phyloP scores from a whole-genome alignment of 1,140 invertebrate species.

The Pseudomyrmex concolor region DNA sequence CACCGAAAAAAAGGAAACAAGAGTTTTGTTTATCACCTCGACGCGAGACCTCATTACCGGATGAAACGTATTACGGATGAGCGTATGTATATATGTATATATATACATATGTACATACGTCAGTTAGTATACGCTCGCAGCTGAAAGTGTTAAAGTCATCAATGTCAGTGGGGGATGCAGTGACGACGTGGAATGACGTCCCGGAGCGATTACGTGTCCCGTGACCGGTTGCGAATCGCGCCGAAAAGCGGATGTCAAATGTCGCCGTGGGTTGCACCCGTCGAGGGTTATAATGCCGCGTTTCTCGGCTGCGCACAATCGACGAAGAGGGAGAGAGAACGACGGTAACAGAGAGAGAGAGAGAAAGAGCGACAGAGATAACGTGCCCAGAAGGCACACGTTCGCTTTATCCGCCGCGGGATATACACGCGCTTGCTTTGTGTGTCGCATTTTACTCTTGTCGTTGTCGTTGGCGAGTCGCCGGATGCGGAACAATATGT shows the following conservation, averaged over 20 bases:
- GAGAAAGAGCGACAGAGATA: constrained; percentile 21
- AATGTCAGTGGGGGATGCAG: neutral
- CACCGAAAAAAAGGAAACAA: too few relatives aligned
- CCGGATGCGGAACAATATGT: constrained; percentile 37
- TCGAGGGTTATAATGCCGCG: constrained; percentile 12
- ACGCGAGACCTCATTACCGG: too few relatives aligned
- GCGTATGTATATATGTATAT: neutral
- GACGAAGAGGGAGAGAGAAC: neutral
- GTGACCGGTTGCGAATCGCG: constrained; percentile 13
- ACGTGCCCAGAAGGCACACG: constrained; percentile 40
- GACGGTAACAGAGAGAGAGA: neutral
- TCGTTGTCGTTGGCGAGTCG: constrained; percentile 12
- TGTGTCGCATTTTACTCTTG: neutral
- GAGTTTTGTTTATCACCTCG: too few relatives aligned
- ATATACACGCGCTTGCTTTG: constrained; percentile 32
- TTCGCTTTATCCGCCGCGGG: constrained; percentile 42
- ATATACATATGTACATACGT: too few relatives aligned
- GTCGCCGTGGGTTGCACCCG: neutral
- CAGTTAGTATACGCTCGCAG: too few relatives aligned
- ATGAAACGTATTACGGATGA: neutral
- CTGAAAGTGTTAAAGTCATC: neutral
- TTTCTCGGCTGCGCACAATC: constrained; percentile 31
- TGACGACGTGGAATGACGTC: neutral
- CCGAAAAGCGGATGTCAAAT: constrained; percentile 26
- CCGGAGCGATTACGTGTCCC: constrained; percentile 20